Conservation (phyloP, 2,797 vertebrate species). For the Jordanella pulchra region DNA sequence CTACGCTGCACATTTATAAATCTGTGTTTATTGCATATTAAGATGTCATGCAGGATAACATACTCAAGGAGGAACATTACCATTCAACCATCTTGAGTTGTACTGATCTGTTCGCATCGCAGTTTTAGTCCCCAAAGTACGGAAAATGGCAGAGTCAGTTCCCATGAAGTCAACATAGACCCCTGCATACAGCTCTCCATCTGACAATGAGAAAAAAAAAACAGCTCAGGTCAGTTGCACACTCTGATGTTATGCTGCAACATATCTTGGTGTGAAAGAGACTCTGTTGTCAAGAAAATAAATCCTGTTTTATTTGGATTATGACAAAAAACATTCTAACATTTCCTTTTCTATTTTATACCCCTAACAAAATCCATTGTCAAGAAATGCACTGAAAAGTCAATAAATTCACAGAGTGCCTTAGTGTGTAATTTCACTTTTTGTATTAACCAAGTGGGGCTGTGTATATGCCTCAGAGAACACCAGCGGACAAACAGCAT, state of each 20-base stretch:
- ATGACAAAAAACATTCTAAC: too few relatives aligned
- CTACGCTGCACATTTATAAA: background rate
- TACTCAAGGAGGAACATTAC: conserved; percentile 70
- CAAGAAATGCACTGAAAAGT: too few relatives aligned
- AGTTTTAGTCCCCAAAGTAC: conserved; percentile 93
- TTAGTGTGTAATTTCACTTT: too few relatives aligned
- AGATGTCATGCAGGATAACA: conserved; percentile 3
- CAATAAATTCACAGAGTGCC: too few relatives aligned
- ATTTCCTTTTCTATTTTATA: too few relatives aligned
- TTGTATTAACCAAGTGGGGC: too few relatives aligned
- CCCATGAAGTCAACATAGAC: conserved; percentile 99
- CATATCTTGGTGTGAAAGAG: background rate
- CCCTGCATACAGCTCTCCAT: conserved; percentile 95
- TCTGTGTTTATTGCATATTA: conserved; percentile 9
- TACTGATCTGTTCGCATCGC: conserved; percentile 98
- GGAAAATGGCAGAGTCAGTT: conserved; percentile 96
- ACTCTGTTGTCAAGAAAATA: background rate
- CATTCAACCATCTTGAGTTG: conserved; percentile 98
- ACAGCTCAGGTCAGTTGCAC: conserved; percentile 44
- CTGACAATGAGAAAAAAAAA: conserved; percentile 75
- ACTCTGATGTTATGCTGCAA: conserved; percentile 20
- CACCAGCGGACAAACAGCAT: too few relatives aligned
- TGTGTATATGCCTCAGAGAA: too few relatives aligned
- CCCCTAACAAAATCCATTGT: too few relatives aligned
- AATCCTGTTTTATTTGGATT: background rate